Conservation (phyloP, 2,113 vertebrate genomes). For the Dicaeum eximium region DNA sequence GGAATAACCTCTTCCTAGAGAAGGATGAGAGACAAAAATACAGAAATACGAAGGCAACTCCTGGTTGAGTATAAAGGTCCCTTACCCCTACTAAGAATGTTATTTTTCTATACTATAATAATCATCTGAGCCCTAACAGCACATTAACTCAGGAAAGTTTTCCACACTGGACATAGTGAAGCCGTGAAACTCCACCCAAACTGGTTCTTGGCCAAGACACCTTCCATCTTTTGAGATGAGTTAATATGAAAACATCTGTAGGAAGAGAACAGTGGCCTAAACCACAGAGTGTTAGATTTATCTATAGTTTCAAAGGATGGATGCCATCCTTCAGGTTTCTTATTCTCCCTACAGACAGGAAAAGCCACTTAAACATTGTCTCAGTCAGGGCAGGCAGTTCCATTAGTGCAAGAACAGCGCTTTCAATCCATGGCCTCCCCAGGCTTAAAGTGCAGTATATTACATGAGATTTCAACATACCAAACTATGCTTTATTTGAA, state of each 20-base stretch:
- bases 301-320: background rate
- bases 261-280: background rate
- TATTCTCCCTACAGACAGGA: background rate
- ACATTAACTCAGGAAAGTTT: background rate
- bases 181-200: background rate
- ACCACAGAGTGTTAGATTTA: background rate
- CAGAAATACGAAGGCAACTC: background rate
- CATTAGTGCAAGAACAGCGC: background rate
- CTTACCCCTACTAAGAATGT: background rate
- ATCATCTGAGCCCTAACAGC: background rate
- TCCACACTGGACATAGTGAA: background rate
- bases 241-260: background rate
- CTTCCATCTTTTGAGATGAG: background rate
- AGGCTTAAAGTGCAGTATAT: slow-evolving; percentile 55
- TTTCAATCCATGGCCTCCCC: background rate
- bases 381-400: background rate
- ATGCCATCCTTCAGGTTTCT: background rate
- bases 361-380: background rate
- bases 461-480: background rate
- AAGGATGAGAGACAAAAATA: background rate
- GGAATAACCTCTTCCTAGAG: background rate
- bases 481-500: slow-evolving; percentile 29
- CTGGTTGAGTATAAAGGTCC: background rate
- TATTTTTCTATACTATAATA: background rate
- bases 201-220: background rate